A percentile compares a stretch with the other conserved stretches of the same genome.
Conservation (phyloP, 2,888 invertebrate species). For the Pyrochroa serraticornis region DNA sequence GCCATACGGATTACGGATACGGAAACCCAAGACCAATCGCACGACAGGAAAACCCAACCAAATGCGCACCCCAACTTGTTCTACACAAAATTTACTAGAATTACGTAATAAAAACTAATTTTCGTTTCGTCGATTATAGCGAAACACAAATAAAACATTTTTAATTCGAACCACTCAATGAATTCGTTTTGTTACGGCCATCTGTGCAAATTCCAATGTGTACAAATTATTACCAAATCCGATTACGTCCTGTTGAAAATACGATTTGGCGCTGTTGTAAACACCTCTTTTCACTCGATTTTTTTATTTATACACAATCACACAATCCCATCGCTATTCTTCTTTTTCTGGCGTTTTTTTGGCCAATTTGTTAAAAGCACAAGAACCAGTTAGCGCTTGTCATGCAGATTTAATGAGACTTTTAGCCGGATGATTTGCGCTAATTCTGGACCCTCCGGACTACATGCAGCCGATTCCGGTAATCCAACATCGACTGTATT, state of each 20-base stretch:
- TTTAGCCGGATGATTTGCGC: not conserved
- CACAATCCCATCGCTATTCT: not conserved
- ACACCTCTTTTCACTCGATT: not conserved
- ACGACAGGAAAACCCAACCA: not conserved
- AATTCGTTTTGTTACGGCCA: no score
- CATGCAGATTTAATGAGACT: constrained; percentile 2
- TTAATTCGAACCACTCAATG: no score
- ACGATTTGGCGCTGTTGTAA: not conserved
- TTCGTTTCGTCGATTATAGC: no score
- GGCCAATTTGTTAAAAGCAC: not conserved
- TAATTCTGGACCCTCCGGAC: not conserved
- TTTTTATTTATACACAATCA: not conserved
- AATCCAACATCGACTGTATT: not conserved
- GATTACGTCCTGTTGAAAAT: not conserved
- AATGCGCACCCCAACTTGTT: not conserved
- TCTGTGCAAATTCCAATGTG: not conserved
- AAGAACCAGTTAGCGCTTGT: not conserved
- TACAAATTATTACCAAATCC: not conserved
- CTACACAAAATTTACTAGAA: not conserved
- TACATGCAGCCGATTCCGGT: not conserved
- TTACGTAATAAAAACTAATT: not conserved
- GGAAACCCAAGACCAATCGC: not conserved
- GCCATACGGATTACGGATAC: constrained; percentile 5
- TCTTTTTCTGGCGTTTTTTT: not conserved
- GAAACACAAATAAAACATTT: no score